Evolutionary conservation across 92 coral and sea anemone species (phyloP).

Genomic region (Phenganax stokvisi): DNA sequence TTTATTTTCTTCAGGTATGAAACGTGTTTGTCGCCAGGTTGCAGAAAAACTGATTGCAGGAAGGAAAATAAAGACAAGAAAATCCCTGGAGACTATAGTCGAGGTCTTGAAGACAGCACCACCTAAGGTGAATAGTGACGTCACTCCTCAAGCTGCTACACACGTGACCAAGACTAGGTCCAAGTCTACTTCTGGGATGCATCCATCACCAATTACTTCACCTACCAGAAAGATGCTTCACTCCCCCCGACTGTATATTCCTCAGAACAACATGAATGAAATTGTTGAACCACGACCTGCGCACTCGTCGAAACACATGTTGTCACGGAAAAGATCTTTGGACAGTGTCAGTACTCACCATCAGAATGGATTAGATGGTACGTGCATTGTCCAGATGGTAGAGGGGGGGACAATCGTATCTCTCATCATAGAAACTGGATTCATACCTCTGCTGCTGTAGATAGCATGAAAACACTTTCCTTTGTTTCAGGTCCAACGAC

Average conservation of each 20-base stretch:
- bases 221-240: slow-evolving; percentile 95
- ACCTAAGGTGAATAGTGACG: slow-evolving; percentile 50
- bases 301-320: slow-evolving; percentile 66
- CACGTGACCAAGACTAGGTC: slow-evolving; percentile 65
- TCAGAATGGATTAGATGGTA: slow-evolving; percentile 96
- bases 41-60: slow-evolving; percentile 64
- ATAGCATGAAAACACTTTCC: neutral
- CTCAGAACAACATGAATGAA: slow-evolving; percentile 27
- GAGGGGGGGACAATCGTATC: neutral
- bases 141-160: slow-evolving; percentile 42
- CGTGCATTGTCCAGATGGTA: slow-evolving; percentile 10
- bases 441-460: neutral
- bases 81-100: slow-evolving; percentile 72
- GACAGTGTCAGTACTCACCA: slow-evolving; percentile 58
- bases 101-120: slow-evolving; percentile 71
- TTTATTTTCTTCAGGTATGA: slow-evolving; percentile 53
- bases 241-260: slow-evolving; percentile 51
- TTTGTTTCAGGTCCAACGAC: slow-evolving; percentile 69
- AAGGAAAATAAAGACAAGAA: slow-evolving; percentile 63
- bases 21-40: slow-evolving; percentile 58
- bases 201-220: slow-evolving; percentile 80
- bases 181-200: slow-evolving; percentile 49
- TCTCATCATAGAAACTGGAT: neutral
- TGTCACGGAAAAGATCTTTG: slow-evolving; percentile 86
- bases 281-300: slow-evolving; percentile 23